phyloP scores from a whole-genome alignment of 2,797 vertebrate species.

The Sebastes aleutianus region DNA sequence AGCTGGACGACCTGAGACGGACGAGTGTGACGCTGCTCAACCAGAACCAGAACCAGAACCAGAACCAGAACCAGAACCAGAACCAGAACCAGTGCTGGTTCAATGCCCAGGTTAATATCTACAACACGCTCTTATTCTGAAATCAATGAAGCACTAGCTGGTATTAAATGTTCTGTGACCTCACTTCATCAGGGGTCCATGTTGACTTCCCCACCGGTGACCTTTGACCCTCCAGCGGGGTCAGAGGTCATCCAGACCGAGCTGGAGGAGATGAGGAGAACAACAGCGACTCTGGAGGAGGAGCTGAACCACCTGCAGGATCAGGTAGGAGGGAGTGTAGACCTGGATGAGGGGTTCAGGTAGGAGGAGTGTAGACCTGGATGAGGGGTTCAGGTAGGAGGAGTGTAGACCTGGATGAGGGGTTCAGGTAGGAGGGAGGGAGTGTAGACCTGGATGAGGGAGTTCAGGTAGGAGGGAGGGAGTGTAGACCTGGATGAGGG shows the following conservation, averaged over 20 bases:
- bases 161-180: no score
- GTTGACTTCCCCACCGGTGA: not conserved
- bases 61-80: no score
- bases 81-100: not conserved
- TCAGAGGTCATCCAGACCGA: not conserved
- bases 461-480: no score
- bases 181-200: not conserved
- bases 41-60: not conserved
- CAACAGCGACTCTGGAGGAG: not conserved
- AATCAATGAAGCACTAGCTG: not conserved
- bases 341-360: no score
- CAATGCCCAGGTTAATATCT: conserved; percentile 11
- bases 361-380: no score
- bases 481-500: no score
- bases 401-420: no score
- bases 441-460: no score
- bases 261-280: conserved; percentile 10
- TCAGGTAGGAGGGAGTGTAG: no score
- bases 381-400: no score
- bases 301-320: conserved; percentile 19
- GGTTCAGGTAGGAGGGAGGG: no score
- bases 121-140: not conserved
- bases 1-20: conserved; percentile 24
- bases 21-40: not conserved
- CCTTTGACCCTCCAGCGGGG: not conserved